Evolutionary conservation across 2,113 vertebrate genomes (phyloP), one percentile per base, ranked within the genome.

Genomic region (Salvelinus sp.): DNA sequence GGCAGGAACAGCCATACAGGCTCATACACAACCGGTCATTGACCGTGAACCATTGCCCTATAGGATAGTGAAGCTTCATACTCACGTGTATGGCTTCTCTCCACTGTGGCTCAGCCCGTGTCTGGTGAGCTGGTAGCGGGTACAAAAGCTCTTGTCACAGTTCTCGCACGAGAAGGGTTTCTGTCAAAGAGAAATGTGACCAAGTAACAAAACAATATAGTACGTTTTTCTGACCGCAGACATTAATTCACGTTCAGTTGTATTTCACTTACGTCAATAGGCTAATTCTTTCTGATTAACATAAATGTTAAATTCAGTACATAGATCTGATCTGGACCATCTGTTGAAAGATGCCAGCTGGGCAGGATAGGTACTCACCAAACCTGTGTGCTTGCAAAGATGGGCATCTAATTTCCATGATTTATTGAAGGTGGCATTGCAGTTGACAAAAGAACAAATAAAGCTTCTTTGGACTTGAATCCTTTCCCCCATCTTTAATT

Each of bases 331-430:
- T 82, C 9, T 9, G 58, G n/a, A 16, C 6, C n/a, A 62, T 62
- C 58, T 22, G 50, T 54, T 65, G 6, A 4, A 33, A n/a, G 30
- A 18, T 3, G 1, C 4, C 0, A 10, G 6, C 44, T 12, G 16
- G 47, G 22, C 0, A 1, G 4, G 23, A 33, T 3, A 44, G 23
- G 14, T 79, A 66, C 88, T 95, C 89, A 97, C 97, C 95, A 95
- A 82, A 67, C 96, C 97, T 0, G 96, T 97, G 91, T 99, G 97
- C 76, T 93, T 94, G 92, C 96, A 97, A 30, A 96, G 90, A 83
- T 98, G 97, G 20, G 92, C 95, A 13, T 96, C 92, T 23, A 98
- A 83, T 87, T 92, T 94, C 96, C 96, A 96, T 30, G 44, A 88
- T 87, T 96, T 97, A 85, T 81, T 94, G 86, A 96, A 98, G 6